Base-by-base conservation (phyloP, 1,140 invertebrate genomes). In the Acyrthosiphon pisum region DNA sequence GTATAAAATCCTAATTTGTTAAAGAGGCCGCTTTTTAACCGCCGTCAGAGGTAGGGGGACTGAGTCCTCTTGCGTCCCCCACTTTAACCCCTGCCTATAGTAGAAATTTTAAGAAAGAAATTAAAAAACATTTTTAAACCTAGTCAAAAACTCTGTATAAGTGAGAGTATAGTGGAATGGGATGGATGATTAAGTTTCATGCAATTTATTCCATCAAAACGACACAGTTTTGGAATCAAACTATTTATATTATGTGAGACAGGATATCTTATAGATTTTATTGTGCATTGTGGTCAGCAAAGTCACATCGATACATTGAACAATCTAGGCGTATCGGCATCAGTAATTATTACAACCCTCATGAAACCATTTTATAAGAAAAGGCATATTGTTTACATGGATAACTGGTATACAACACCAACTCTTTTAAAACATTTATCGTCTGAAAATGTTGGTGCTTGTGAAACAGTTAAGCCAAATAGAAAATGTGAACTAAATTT, bases 271-370 rank as follows among this genome's bases (percentile, higher is more conserved):
- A 11, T 76, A 76, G 68, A 76, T 35, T 76, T 76, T 35, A 35
- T 76, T 76, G 30, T 76, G 68, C 35, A 76, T 35, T 76, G 68
- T 76, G n/a, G 68, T 30, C 60, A 76, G 18, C n/a, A 76, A 76
- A 76, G 11, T 35, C 30, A 35, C 30, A 76, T 76, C 14, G 68
- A 76, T 76, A 76, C 50, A n/a, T 76, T 76, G n/a, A 20, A 53
- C 50, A 76, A 76, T 35, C 9, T 76, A 76, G 68, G 68, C 18
- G n/a, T 76, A n/a, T 76, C 68, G n/a, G 68, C n/a, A 76, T 76
- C n/a, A 18, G 68, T 76, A 76, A 68, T 68, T 68, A 68, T 68
- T 68, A 68, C 60, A 68, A 68, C n/a, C n/a, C 60, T 68, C n/a
- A n/a, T 68, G 60, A 68, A 68, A 68, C 60, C 9, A n/a, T 68